phyloP scores from a whole-genome alignment of 2,797 vertebrate species.

The Intellagama lesueurii region DNA sequence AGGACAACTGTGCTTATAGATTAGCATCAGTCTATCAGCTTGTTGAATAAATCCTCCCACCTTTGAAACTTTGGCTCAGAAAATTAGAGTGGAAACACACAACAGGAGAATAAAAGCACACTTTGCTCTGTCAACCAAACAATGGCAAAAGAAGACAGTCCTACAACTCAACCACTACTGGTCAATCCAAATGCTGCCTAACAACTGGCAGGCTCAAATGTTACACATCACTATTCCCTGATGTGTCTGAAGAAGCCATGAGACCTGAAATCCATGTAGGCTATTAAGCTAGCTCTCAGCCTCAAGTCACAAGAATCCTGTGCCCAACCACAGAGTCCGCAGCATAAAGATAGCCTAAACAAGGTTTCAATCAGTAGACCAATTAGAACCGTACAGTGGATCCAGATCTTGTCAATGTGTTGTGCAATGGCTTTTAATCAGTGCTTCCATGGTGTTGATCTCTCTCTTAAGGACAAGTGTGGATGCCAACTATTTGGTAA shows the following conservation, averaged over 20 bases:
- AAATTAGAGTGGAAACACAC: neutral
- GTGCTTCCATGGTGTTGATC: neutral
- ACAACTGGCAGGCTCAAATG: neutral
- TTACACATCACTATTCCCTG: neutral
- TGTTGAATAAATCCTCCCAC: constrained; percentile 47
- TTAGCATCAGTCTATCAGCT: constrained; percentile 12
- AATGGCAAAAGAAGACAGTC: neutral
- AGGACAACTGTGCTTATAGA: neutral
- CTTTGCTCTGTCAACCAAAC: neutral
- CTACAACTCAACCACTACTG: neutral
- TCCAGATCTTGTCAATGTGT: constrained; percentile 6
- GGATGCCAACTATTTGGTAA: constrained; percentile 47
- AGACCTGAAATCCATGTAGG: neutral
- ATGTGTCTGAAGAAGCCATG: neutral
- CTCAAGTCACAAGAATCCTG: neutral
- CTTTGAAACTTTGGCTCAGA: constrained; percentile 8
- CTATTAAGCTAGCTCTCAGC: neutral
- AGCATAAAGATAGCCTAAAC: constrained; percentile 21
- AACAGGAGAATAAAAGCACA: neutral
- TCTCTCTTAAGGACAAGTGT: constrained; percentile 46
- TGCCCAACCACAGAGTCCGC: neutral
- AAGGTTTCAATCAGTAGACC: constrained; percentile 38
- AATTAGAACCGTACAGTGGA: constrained; percentile 55
- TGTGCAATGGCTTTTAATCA: neutral
- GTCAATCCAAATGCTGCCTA: neutral